phyloP scores from a whole-genome alignment of 2,797 vertebrate genomes.

The Apogon talboti region DNA sequence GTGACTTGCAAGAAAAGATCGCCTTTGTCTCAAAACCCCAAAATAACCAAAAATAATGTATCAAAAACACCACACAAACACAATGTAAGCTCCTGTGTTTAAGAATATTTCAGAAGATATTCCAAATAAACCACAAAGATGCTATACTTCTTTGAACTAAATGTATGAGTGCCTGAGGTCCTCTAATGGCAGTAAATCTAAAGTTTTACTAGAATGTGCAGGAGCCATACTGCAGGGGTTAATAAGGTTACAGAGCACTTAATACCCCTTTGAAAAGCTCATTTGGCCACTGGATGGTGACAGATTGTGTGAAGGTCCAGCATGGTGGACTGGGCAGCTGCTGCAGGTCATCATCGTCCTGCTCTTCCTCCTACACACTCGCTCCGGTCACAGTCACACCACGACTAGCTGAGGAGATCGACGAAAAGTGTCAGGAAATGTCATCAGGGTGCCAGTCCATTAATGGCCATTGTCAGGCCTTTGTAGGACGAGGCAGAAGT shows the following conservation, averaged over 20 bases:
- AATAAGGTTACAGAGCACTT: constrained; percentile 7
- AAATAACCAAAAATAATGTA: too few relatives aligned
- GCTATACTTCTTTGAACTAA: background rate
- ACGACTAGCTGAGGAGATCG: constrained; percentile 35
- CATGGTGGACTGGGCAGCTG: constrained; percentile 26
- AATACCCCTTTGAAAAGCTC: constrained; percentile 18
- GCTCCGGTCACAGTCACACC: background rate
- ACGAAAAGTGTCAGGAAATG: constrained; percentile 38
- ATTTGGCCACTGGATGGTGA: constrained; percentile 11
- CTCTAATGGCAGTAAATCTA: background rate
- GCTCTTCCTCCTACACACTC: constrained; percentile 2
- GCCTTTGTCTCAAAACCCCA: too few relatives aligned
- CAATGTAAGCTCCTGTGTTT: too few relatives aligned
- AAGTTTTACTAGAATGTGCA: background rate
- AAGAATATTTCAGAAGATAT: too few relatives aligned
- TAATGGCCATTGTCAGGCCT: constrained; percentile 49
- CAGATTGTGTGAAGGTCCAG: constrained; percentile 11
- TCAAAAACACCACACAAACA: too few relatives aligned
- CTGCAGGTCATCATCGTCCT: constrained; percentile 29
- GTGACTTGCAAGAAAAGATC: too few relatives aligned
- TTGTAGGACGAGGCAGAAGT: constrained; percentile 32
- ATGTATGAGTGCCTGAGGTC: background rate
- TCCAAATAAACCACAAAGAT: too few relatives aligned
- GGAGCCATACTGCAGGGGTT: background rate
- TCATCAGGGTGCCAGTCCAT: constrained; percentile 39